A percentile compares a stretch with the other conserved stretches of the same genome.
phyloP scores from a whole-genome alignment of 2,113 vertebrate genomes.

The Marcusenius ussheri region DNA sequence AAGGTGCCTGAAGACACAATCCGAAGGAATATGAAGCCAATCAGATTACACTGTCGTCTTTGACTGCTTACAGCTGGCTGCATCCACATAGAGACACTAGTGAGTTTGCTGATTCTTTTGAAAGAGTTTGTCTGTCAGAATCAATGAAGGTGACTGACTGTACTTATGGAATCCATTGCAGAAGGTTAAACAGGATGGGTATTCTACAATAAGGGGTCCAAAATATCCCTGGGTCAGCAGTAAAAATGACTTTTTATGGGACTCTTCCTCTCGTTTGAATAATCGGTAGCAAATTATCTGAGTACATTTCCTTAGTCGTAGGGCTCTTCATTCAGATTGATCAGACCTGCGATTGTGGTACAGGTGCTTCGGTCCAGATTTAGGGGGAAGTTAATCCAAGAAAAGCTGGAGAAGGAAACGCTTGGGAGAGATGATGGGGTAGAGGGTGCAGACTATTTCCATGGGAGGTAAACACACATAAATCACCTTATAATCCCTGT shows the following conservation, averaged over 20 bases:
- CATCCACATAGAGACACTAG: not conserved
- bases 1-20: not conserved
- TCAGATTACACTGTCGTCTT: not conserved
- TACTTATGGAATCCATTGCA: not conserved
- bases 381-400: not conserved
- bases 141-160: not conserved
- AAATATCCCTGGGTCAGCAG: not conserved
- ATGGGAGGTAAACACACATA: constrained; percentile 42
- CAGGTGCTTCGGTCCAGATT: not conserved
- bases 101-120: not conserved
- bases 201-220: not conserved
- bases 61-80: not conserved
- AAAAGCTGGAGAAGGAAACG: not conserved
- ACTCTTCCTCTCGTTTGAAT: constrained; percentile 40
- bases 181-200: not conserved
- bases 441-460: constrained; percentile 32
- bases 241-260: not conserved
- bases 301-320: constrained; percentile 41
- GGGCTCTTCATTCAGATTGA: constrained; percentile 41
- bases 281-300: constrained; percentile 56
- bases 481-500: constrained; percentile 49
- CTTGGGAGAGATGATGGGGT: not conserved
- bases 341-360: not conserved
- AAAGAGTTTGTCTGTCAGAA: not conserved
- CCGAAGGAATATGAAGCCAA: not conserved